These are phyloP conservation scores for Eurystomus glaucurus DNA, from an alignment of 2,797 vertebrate genomes.

Conservation along the genomic window DNA sequence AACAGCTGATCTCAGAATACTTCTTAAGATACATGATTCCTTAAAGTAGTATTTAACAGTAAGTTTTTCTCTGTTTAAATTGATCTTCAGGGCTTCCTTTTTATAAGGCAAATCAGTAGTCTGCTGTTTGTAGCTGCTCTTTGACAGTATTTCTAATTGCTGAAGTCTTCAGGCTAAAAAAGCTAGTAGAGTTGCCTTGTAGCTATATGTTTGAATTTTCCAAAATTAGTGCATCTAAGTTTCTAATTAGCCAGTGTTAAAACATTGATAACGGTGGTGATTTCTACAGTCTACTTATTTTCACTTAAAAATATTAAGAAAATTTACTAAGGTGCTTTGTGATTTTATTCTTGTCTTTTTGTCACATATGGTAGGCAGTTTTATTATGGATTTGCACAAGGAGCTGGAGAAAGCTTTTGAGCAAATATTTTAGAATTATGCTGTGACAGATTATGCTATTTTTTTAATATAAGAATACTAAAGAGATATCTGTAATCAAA, in stretches of 20 bases:
- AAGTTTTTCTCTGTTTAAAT: background rate
- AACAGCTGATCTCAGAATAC: constrained; percentile 15
- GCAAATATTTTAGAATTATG: background rate
- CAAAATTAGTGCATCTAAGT: background rate
- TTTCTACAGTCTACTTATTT: background rate
- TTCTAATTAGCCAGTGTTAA: background rate
- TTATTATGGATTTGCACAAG: background rate
- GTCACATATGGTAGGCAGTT: background rate
- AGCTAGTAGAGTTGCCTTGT: background rate
- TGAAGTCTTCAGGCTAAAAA: background rate
- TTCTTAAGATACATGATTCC: background rate
- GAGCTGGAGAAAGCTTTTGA: background rate
- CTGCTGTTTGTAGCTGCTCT: background rate
- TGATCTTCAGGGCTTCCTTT: constrained; percentile 25
- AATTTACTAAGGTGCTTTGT: background rate
- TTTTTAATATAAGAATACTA: background rate
- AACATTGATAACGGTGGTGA: background rate
- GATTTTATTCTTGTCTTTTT: background rate
- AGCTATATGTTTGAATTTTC: background rate
- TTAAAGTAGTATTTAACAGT: background rate
- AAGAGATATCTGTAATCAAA: constrained; percentile 21
- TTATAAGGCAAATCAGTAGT: background rate
- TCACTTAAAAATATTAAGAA: background rate
- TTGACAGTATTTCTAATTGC: background rate
- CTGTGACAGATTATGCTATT: background rate